A percentile compares a stretch with the other conserved stretches of the same genome.
Evolutionary conservation across 2,888 invertebrate genomes (phyloP).

Genomic region (Odiellus spinosus): DNA sequence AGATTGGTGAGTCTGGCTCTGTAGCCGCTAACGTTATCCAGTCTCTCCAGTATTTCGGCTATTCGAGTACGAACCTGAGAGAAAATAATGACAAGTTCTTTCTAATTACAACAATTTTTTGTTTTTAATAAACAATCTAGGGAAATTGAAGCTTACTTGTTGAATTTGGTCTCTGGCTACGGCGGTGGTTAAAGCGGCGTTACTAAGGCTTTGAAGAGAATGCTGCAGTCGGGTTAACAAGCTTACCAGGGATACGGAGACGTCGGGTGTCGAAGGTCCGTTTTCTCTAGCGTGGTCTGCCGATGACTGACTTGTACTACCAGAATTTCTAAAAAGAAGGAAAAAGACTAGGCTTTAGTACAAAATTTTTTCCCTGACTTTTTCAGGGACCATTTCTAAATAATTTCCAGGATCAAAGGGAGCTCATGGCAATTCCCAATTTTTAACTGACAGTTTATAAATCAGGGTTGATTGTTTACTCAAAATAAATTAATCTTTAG

Average conservation of each 20-base stretch:
- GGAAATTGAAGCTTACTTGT: not conserved
- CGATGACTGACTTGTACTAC: slow-evolving; percentile 15
- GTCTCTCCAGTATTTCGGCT: slow-evolving; percentile 10
- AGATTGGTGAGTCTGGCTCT: slow-evolving; percentile 7
- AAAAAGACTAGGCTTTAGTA: too few species aligned
- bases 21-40: slow-evolving; percentile 8
- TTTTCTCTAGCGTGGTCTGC: not conserved
- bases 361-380: too few species aligned
- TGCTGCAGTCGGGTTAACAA: slow-evolving; percentile 7
- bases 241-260: slow-evolving; percentile 3
- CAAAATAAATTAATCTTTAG: too few species aligned
- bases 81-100: not conserved
- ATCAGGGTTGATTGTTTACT: too few species aligned
- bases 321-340: too few species aligned
- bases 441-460: too few species aligned
- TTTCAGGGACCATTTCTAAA: too few species aligned
- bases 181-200: slow-evolving; percentile 5
- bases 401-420: too few species aligned
- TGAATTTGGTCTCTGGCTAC: slow-evolving; percentile 11
- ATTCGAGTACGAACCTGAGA: slow-evolving; percentile 6
- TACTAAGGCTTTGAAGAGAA: slow-evolving; percentile 6
- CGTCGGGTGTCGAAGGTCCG: not conserved
- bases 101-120: not conserved
- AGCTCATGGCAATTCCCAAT: too few species aligned
- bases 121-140: not conserved